These are phyloP conservation scores for Pseudonaja textilis DNA, from an alignment of 2,113 vertebrate species.

Conservation along the genomic window DNA sequence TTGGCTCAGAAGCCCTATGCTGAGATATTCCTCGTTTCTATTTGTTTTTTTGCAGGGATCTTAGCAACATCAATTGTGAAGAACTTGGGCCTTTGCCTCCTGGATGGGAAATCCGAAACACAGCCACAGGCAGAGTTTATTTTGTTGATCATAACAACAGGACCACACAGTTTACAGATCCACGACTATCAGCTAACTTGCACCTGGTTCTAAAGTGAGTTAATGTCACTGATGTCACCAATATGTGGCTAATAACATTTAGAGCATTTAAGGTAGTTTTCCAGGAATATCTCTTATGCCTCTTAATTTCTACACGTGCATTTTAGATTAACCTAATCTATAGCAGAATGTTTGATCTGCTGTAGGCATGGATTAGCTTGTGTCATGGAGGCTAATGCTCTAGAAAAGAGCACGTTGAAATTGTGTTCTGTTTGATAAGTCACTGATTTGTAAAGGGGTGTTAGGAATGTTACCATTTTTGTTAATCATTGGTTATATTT, in stretches of 20 bases:
- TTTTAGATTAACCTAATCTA: background rate
- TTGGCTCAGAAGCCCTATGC: conserved; percentile 63
- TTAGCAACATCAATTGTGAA: conserved; percentile 98
- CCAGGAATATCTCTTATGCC: background rate
- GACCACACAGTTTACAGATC: conserved; percentile 96
- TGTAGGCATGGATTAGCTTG: background rate
- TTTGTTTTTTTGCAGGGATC: conserved; percentile 85
- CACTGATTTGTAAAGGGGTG: background rate
- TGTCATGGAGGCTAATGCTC: background rate
- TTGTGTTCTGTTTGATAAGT: background rate
- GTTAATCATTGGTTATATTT: background rate
- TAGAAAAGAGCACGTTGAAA: background rate
- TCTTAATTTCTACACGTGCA: background rate
- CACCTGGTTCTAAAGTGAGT: conserved; percentile 95
- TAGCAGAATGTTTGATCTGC: background rate
- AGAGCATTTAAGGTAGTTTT: conserved; percentile 18
- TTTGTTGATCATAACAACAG: conserved; percentile 99
- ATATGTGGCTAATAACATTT: background rate
- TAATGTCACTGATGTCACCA: conserved; percentile 6
- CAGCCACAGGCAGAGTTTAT: conserved; percentile 95
- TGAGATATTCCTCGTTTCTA: conserved; percentile 75
- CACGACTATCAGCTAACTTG: conserved; percentile 92
- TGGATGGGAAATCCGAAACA: conserved; percentile 98
- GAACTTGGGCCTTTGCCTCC: conserved; percentile 95
- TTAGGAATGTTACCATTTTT: background rate